phyloP scores from a whole-genome alignment of 1,140 invertebrate species.

The Macrosteles quadrilineatus region DNA sequence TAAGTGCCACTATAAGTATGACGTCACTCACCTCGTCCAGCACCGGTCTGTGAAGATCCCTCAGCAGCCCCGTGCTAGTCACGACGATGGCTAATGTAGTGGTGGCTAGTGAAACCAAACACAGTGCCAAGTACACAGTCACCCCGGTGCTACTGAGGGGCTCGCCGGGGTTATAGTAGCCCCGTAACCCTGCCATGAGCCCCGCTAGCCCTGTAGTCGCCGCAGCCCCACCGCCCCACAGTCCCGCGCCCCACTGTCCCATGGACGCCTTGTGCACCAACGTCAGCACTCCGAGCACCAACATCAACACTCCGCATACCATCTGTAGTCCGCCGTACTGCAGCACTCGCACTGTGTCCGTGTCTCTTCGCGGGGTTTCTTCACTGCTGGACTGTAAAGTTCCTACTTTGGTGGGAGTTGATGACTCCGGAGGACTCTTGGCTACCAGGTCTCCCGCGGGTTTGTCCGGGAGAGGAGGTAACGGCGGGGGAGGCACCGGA shows the following conservation, averaged over 20 bases:
- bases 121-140: slow-evolving; percentile 60
- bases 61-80: slow-evolving; percentile 58
- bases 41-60: slow-evolving; percentile 50
- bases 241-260: slow-evolving; percentile 58
- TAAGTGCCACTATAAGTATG: too few relatives aligned
- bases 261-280: slow-evolving; percentile 59
- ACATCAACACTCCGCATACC: slow-evolving; percentile 58
- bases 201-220: slow-evolving; percentile 58
- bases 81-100: slow-evolving; percentile 60
- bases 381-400: slow-evolving; percentile 24
- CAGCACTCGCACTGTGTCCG: slow-evolving; percentile 45
- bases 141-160: slow-evolving; percentile 48
- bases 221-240: slow-evolving; percentile 62
- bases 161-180: slow-evolving; percentile 48
- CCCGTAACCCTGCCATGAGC: slow-evolving; percentile 58
- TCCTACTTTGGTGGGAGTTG: slow-evolving; percentile 1
- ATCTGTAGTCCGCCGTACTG: slow-evolving; percentile 57
- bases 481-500: slow-evolving; percentile 10
- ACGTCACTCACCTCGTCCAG: slow-evolving; percentile 35
- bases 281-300: slow-evolving; percentile 57
- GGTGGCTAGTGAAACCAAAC: slow-evolving; percentile 57
- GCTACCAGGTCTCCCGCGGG: slow-evolving; percentile 19
- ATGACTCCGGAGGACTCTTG: slow-evolving; percentile 30
- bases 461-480: slow-evolving; percentile 27
- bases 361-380: slow-evolving; percentile 10